Conservation (phyloP, 2,113 vertebrate genomes). For the Lamprologus callipterus region DNA sequence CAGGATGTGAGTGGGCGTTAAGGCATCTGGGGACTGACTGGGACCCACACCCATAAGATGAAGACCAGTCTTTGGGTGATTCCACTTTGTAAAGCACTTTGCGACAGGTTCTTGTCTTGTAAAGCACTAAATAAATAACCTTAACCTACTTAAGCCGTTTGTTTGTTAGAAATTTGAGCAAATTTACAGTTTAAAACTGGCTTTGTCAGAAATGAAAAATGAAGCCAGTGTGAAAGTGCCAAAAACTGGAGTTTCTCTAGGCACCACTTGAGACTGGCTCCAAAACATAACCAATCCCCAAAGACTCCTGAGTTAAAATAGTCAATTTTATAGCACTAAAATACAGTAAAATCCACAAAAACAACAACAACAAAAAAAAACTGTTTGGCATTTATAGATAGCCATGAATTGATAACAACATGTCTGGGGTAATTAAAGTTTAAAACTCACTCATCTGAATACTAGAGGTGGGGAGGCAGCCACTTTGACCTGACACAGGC, state of each 20-base stretch:
- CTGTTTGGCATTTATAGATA: not conserved
- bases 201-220: not conserved
- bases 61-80: rapidly evolving
- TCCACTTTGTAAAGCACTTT: not conserved
- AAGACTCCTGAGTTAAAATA: not conserved
- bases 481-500: not conserved
- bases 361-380: not conserved
- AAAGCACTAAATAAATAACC: not conserved
- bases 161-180: rapidly evolving
- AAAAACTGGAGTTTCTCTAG: not conserved
- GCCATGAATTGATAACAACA: not conserved
- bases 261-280: not conserved
- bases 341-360: not conserved
- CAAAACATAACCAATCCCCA: not conserved
- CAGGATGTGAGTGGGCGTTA: too few species aligned
- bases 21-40: too few species aligned
- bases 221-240: not conserved
- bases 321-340: not conserved
- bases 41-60: not conserved
- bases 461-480: rapidly evolving
- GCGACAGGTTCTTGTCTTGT: not conserved
- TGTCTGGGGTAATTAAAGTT: not conserved
- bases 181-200: not conserved
- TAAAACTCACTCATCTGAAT: not conserved
- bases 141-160: not conserved